Percentiles rank a stretch among this genome's conserved stretches.
These are phyloP conservation scores for Brachionus calyciflorus DNA, from an alignment of 1,140 invertebrate genomes.

Conservation along the genomic window DNA sequence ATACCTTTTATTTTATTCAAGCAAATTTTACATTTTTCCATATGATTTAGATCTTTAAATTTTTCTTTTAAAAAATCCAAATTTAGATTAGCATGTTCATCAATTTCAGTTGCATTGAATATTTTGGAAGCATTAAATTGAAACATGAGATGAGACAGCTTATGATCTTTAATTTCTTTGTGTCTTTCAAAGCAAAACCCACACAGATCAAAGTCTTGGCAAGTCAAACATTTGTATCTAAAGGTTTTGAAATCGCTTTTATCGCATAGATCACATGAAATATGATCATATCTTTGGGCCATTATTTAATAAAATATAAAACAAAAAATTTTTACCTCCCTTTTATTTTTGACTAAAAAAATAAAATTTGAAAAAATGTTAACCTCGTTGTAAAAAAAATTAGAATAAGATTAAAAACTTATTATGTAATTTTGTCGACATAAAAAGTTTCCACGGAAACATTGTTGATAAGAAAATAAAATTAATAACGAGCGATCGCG, in stretches of 20 bases:
- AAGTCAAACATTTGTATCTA: conserved; percentile 5
- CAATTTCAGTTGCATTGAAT: background rate
- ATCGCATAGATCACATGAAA: background rate
- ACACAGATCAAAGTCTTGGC: background rate
- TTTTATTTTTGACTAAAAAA: too few species aligned
- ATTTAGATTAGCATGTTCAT: background rate
- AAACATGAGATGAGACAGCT: background rate
- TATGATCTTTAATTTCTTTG: background rate
- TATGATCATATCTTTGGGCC: too few species aligned
- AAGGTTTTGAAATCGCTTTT: background rate
- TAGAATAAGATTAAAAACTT: too few species aligned
- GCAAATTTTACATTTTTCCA: background rate
- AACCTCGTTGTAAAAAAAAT: too few species aligned
- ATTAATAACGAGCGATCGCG: too few species aligned
- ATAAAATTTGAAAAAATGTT: too few species aligned
- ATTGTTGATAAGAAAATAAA: too few species aligned
- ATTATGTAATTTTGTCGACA: too few species aligned
- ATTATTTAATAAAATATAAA: too few species aligned
- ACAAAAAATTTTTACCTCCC: too few species aligned
- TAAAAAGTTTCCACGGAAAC: too few species aligned
- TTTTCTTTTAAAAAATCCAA: background rate
- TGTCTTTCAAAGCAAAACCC: conserved; percentile 1
- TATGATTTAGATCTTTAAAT: background rate
- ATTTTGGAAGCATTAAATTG: background rate
- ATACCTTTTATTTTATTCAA: background rate